Percentiles rank a stretch among this genome's conserved stretches.
These are phyloP conservation scores for Hedya salicella DNA, from an alignment of 2,888 invertebrate genomes.

Conservation along the genomic window DNA sequence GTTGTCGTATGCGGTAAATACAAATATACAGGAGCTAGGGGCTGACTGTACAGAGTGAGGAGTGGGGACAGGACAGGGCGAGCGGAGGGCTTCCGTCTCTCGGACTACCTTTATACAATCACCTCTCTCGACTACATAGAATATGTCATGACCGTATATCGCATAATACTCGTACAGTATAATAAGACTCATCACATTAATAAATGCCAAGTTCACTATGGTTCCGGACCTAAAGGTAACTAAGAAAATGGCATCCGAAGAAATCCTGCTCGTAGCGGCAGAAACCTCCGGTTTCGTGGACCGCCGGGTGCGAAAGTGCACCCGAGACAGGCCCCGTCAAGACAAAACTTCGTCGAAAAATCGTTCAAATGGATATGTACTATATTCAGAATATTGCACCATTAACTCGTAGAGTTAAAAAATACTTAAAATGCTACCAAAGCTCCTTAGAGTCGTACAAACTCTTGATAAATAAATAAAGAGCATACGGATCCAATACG, in stretches of 20 bases:
- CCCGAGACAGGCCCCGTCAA: slow-evolving; percentile 54
- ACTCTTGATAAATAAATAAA: slow-evolving; percentile 46
- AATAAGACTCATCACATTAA: slow-evolving; percentile 76
- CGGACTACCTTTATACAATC: slow-evolving; percentile 74
- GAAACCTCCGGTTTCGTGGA: slow-evolving; percentile 14
- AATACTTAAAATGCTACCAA: slow-evolving; percentile 42
- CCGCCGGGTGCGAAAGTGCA: slow-evolving; percentile 50
- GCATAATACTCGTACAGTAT: slow-evolving; percentile 76
- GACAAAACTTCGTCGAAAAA: slow-evolving; percentile 62
- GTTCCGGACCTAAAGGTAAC: slow-evolving; percentile 81
- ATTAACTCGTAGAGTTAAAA: slow-evolving; percentile 48
- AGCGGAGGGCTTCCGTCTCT: slow-evolving; percentile 64
- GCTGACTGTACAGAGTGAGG: slow-evolving; percentile 59
- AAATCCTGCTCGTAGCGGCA: slow-evolving; percentile 59
- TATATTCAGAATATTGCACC: slow-evolving; percentile 69
- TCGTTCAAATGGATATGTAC: slow-evolving; percentile 69
- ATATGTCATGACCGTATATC: slow-evolving; percentile 80
- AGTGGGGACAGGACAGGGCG: slow-evolving; percentile 45
- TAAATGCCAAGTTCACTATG: slow-evolving; percentile 83
- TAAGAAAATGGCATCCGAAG: slow-evolving; percentile 82
- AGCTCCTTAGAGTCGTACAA: slow-evolving; percentile 42
- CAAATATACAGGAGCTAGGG: slow-evolving; percentile 71
- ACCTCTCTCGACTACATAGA: slow-evolving; percentile 73
- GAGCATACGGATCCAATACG: slow-evolving; percentile 56
- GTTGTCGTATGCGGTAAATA: slow-evolving; percentile 70